Conservation (phyloP, 2,113 vertebrate species). For the Neogobius melanostomus region DNA sequence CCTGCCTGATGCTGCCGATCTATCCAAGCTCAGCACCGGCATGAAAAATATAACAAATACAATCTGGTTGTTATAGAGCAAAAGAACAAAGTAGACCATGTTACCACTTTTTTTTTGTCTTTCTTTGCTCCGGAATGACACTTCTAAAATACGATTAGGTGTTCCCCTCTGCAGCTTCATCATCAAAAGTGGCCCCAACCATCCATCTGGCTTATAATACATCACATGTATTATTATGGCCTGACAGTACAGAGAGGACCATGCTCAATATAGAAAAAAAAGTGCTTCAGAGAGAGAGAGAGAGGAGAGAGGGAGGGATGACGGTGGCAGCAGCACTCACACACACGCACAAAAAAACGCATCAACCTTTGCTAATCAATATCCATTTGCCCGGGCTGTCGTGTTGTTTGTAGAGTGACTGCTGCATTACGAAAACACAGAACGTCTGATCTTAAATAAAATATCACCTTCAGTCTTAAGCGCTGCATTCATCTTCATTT, state of each 20-base stretch:
- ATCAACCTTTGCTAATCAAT: constrained; percentile 79
- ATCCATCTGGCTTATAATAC: constrained; percentile 68
- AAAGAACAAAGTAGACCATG: background rate
- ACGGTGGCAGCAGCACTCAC: constrained; percentile 15
- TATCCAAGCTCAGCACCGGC: background rate
- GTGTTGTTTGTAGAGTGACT: constrained; percentile 74
- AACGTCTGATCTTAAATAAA: constrained; percentile 73
- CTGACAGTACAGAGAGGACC: constrained; percentile 25
- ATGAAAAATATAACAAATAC: background rate
- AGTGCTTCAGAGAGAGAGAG: constrained; percentile 27
- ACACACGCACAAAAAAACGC: constrained; percentile 3
- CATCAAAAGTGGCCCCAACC: constrained; percentile 45
- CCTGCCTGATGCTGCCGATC: background rate
- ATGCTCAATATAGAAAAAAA: constrained; percentile 29
- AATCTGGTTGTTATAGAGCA: background rate
- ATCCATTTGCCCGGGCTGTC: constrained; percentile 79
- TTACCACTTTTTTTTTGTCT: background rate
- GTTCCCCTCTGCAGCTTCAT: constrained; percentile 56
- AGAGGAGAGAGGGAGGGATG: constrained; percentile 14
- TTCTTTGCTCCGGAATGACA: constrained; percentile 2
- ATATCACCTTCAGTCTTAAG: constrained; percentile 78
- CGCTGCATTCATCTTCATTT: constrained; percentile 78
- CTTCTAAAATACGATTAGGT: constrained; percentile 62
- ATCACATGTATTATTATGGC: constrained; percentile 46
- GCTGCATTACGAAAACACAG: constrained; percentile 73